phyloP scores from a whole-genome alignment of 92 coral and sea anemone genomes.

The Siderastrea siderea region DNA sequence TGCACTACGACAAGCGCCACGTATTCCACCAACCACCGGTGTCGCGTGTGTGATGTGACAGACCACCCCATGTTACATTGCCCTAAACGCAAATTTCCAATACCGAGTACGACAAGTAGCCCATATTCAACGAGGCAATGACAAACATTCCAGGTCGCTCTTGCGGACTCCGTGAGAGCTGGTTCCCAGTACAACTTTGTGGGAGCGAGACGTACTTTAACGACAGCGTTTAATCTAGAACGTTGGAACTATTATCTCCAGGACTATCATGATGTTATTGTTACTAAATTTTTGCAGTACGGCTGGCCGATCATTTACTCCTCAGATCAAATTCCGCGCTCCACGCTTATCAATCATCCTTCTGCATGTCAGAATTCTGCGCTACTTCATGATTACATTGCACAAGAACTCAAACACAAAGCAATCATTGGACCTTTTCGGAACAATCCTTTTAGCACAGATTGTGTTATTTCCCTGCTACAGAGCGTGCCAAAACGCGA shows the following conservation, averaged over 20 bases:
- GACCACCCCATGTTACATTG: constrained; percentile 27
- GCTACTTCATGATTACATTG: constrained; percentile 6
- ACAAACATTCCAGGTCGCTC: constrained; percentile 15
- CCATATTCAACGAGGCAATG: not conserved
- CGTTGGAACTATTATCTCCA: not conserved
- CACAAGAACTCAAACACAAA: not conserved
- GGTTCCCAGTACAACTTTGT: not conserved
- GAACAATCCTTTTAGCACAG: constrained; percentile 1
- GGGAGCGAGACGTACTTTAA: not conserved
- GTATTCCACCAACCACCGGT: not conserved
- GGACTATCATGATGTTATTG: no score
- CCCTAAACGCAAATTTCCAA: constrained; percentile 44
- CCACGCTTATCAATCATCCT: constrained; percentile 1
- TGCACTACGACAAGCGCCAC: not conserved
- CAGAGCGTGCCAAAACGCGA: not conserved
- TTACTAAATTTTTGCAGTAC: no score
- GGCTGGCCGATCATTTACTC: not conserved
- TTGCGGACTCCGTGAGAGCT: constrained; percentile 39
- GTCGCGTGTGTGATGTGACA: not conserved
- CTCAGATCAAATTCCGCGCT: not conserved
- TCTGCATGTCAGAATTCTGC: constrained; percentile 7
- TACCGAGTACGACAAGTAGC: constrained; percentile 18
- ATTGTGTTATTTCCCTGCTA: not conserved
- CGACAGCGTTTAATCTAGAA: not conserved
- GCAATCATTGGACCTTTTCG: not conserved